These are phyloP conservation scores for Aurelia aurita complex sp. Pacific DNA, from an alignment of 30 jellyfish, hydroid and myxozoan species.

Conservation along the genomic window DNA sequence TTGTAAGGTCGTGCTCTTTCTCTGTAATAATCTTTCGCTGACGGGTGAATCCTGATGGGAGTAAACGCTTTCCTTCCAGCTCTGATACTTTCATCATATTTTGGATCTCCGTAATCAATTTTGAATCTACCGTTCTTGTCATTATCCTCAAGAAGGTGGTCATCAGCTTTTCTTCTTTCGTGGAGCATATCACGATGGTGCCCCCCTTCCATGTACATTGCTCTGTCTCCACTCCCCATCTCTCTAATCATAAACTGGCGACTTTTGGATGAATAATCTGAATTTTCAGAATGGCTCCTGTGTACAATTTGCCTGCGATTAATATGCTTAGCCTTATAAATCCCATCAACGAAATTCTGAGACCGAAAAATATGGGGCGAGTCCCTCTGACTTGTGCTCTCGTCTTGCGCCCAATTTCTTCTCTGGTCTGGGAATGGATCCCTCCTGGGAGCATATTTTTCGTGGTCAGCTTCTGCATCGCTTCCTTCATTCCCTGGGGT, in stretches of 20 bases:
- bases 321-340: constrained; percentile 6
- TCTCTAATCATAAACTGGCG: constrained; percentile 6
- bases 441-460: background rate
- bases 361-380: constrained; percentile 1
- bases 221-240: constrained; percentile 18
- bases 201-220: constrained; percentile 19
- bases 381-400: background rate
- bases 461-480: constrained; percentile 15
- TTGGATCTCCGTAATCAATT: constrained; percentile 4
- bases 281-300: constrained; percentile 7
- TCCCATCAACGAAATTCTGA: constrained; percentile 4
- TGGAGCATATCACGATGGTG: background rate
- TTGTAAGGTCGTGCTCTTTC: constrained; percentile 27
- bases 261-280: background rate
- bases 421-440: background rate
- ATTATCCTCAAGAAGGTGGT: constrained; percentile 13
- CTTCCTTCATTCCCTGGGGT: constrained; percentile 3
- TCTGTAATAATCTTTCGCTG: constrained; percentile 27
- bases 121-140: constrained; percentile 22
- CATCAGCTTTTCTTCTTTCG: constrained; percentile 4
- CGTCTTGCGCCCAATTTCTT: constrained; percentile 17
- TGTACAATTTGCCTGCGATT: constrained; percentile 28
- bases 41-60: constrained; percentile 52
- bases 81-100: constrained; percentile 34
- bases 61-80: constrained; percentile 57